phyloP scores from a whole-genome alignment of 2,888 invertebrate genomes.

The Xylocampa areola region DNA sequence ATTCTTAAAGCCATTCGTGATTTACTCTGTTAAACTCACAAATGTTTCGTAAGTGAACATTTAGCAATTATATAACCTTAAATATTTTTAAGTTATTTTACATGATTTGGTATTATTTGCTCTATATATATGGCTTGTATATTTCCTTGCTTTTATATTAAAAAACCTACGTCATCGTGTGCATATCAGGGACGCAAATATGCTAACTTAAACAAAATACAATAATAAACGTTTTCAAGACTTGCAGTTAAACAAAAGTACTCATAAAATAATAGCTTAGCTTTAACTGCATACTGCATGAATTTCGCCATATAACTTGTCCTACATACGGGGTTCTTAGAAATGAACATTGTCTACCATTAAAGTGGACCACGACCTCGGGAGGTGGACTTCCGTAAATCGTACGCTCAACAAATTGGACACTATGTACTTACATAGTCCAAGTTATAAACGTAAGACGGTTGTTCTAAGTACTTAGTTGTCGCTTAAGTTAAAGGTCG shows the following conservation, averaged over 20 bases:
- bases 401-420: constrained; percentile 52
- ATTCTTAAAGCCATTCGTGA: too few species aligned
- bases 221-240: too few species aligned
- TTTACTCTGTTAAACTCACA: too few species aligned
- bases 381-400: constrained; percentile 41
- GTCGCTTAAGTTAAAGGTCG: too few species aligned
- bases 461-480: constrained; percentile 16
- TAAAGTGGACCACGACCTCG: constrained; percentile 34
- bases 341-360: constrained; percentile 48
- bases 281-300: background rate
- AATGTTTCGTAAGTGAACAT: too few species aligned
- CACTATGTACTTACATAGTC: constrained; percentile 16
- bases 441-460: constrained; percentile 44
- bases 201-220: background rate
- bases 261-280: background rate
- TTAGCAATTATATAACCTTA: too few species aligned
- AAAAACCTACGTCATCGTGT: too few species aligned
- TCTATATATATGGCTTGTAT: too few species aligned
- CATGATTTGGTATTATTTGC: too few species aligned
- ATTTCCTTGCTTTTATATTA: too few species aligned
- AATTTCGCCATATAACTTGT: background rate
- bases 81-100: too few species aligned
- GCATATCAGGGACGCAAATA: too few species aligned
- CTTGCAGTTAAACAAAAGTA: background rate
- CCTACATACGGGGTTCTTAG: constrained; percentile 28